A percentile compares a stretch with the other conserved stretches of the same genome.
Conservation (phyloP, 2,113 vertebrate genomes). For the Mesitornis unicolor region DNA sequence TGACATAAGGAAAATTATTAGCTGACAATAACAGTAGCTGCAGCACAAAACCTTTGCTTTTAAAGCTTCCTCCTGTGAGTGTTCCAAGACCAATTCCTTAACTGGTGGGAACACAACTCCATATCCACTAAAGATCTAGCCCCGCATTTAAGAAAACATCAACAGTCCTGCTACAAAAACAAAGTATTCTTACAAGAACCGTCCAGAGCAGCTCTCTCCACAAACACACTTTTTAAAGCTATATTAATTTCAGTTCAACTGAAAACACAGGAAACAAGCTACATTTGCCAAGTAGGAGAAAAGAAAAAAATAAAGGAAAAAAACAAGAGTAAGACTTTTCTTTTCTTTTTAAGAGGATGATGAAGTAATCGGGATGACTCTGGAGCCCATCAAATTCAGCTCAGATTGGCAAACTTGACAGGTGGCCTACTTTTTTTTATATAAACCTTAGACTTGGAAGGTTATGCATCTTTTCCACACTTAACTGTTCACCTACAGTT, state of each 20-base stretch:
- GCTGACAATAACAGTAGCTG: neutral
- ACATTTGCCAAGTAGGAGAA: neutral
- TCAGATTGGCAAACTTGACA: neutral
- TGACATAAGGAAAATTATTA: neutral
- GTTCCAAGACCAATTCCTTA: neutral
- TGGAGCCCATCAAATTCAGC: slow-evolving; percentile 18
- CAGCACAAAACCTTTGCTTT: neutral
- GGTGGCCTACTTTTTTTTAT: neutral
- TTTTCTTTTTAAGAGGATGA: neutral
- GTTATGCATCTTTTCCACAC: neutral
- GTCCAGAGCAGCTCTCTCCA: neutral
- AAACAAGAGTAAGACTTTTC: neutral
- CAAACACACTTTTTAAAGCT: neutral
- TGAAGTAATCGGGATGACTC: slow-evolving; percentile 6
- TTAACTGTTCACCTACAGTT: neutral
- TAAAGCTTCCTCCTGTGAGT: neutral
- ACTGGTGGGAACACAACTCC: neutral
- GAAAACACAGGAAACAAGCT: slow-evolving; percentile 5
- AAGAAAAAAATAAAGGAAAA: neutral
- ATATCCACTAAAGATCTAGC: neutral
- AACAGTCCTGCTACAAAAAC: neutral
- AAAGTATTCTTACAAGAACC: neutral
- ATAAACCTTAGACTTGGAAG: neutral
- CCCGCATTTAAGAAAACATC: neutral
- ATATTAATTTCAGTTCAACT: neutral